Evolutionary conservation across 2,797 vertebrate genomes (phyloP).

Genomic region (Cynodonichthys magdalenae): DNA sequence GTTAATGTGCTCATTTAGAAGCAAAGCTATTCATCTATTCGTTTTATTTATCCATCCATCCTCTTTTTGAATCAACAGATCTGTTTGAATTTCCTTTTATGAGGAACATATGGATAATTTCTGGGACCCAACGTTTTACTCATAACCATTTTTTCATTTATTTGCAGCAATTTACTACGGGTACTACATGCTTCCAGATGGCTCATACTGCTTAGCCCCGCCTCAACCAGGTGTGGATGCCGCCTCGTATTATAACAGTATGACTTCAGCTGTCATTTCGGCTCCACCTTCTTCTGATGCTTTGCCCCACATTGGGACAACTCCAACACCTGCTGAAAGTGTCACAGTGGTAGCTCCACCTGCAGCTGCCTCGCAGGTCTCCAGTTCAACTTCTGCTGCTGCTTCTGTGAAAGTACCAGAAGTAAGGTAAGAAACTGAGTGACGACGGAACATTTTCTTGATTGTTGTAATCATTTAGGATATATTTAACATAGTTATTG

Average conservation of each 20-base stretch:
- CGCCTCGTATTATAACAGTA: slow-evolving; percentile 84
- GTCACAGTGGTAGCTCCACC: slow-evolving; percentile 30
- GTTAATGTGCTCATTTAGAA: slow-evolving; percentile 15
- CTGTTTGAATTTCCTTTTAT: neutral
- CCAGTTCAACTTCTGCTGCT: slow-evolving; percentile 25
- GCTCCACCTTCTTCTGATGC: slow-evolving; percentile 73
- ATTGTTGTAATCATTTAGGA: neutral
- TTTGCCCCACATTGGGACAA: slow-evolving; percentile 81
- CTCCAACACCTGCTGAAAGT: slow-evolving; percentile 78
- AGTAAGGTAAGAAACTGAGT: slow-evolving; percentile 56
- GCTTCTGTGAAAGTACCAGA: slow-evolving; percentile 50
- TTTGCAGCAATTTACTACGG: slow-evolving; percentile 90
- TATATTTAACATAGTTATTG: neutral
- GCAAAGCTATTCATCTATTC: slow-evolving; percentile 2
- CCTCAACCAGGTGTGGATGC: slow-evolving; percentile 92
- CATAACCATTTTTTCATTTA: slow-evolving; percentile 15
- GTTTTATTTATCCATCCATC: neutral
- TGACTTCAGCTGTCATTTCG: slow-evolving; percentile 82
- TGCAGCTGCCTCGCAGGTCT: slow-evolving; percentile 43
- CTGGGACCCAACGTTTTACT: neutral
- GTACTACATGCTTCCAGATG: slow-evolving; percentile 97
- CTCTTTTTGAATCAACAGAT: slow-evolving; percentile 1
- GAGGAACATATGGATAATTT: slow-evolving; percentile 2
- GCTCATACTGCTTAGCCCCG: slow-evolving; percentile 92
- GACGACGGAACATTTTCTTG: neutral